Conservation (phyloP, 2,797 vertebrate species). For the Hippopotamyrus pictus region DNA sequence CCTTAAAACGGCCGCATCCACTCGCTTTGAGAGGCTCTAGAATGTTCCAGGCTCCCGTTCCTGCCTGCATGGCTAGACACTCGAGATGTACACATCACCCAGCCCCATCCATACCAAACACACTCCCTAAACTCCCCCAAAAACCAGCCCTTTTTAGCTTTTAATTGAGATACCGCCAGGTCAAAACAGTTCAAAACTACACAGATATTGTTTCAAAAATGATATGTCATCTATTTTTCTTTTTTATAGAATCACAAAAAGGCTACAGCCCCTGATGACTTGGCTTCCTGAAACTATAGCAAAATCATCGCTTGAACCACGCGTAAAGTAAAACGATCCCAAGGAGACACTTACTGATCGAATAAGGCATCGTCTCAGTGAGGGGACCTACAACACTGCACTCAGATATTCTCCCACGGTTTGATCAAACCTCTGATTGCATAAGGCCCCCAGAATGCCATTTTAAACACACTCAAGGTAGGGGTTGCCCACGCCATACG, state of each 20-base stretch:
- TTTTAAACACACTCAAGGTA: not conserved
- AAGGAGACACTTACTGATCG: not conserved
- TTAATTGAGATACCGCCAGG: not conserved
- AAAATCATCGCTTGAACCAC: not conserved
- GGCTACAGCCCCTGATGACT: not conserved
- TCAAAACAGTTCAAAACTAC: not conserved
- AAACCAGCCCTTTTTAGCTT: not conserved
- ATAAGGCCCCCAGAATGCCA: not conserved
- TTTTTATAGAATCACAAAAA: not conserved
- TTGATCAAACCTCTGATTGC: not conserved
- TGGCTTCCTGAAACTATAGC: not conserved
- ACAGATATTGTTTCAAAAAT: not conserved
- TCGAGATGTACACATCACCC: not conserved
- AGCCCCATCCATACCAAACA: not conserved
- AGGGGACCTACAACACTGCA: not conserved
- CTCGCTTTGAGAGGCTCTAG: not conserved
- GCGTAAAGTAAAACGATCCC: not conserved
- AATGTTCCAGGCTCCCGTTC: not conserved
- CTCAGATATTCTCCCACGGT: not conserved
- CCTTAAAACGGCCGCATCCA: not conserved
- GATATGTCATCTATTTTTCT: not conserved
- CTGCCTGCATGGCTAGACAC: not conserved
- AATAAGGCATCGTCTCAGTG: not conserved
- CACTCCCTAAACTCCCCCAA: not conserved
- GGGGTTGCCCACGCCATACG: not conserved